Conservation (phyloP, 2,113 vertebrate genomes). For the Tinamus guttatus region DNA sequence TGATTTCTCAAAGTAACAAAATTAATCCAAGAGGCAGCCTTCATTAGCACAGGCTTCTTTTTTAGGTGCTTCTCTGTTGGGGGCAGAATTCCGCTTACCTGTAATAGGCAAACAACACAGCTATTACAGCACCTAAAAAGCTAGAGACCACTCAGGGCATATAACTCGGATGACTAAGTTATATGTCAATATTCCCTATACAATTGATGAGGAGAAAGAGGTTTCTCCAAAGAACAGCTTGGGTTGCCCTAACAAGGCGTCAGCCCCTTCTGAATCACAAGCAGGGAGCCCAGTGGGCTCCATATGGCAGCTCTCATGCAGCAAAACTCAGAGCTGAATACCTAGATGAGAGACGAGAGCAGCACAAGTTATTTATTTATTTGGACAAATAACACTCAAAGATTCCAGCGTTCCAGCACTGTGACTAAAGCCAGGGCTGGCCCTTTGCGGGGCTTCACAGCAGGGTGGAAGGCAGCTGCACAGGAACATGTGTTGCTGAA, state of each 20-base stretch:
- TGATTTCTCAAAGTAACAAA: neutral
- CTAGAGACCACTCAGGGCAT: neutral
- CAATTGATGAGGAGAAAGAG: neutral
- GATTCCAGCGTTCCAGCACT: neutral
- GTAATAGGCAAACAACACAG: neutral
- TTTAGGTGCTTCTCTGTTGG: neutral
- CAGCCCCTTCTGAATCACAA: neutral
- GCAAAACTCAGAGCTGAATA: neutral
- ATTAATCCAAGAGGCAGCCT: neutral
- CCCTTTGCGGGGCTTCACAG: neutral
- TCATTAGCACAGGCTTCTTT: neutral
- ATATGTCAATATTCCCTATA: neutral
- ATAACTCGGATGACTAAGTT: neutral
- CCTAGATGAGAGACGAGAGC: neutral
- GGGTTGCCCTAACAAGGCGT: neutral
- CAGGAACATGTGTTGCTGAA: neutral
- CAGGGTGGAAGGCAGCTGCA: neutral
- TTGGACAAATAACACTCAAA: too few species aligned
- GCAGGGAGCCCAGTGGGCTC: neutral
- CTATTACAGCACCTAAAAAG: neutral
- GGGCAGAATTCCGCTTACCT: neutral
- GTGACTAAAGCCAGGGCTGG: neutral
- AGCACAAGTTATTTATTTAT: neutral
- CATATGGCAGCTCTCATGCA: accelerated
- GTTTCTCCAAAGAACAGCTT: neutral